Evolutionary conservation across 92 coral and sea anemone species (phyloP), one percentile per base, ranked within the genome.

Genomic region (Epizoanthus rinbou): DNA sequence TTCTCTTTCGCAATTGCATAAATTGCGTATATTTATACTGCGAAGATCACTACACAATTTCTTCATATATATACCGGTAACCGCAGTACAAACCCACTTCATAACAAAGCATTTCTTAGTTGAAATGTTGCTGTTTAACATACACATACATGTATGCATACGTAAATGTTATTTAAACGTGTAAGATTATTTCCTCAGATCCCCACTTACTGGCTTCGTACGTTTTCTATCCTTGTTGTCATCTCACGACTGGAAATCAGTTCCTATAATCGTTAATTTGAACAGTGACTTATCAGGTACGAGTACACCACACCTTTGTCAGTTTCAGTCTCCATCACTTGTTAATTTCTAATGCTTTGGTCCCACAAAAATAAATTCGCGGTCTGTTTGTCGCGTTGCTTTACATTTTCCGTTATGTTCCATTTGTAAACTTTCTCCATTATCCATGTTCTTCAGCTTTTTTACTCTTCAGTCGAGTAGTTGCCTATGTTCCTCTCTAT

Each of bases 211-310:
- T 85, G 99, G 98, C 13, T 94, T 97, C 65, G 84, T 94, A 15
- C 92, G 99, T 33, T 97, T 97, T 76, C 95, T 97, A 71, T 72
- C 85, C 14, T 84, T 94, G 63, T 59, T 97, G 17, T 91, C 97
- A 6, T 80, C 92, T 8, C 90, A 91, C 25, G 98, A 94, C 84
- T 97, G 99, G 99, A 88, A 92, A 53, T 80, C 87, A 28, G 91
- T 83, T 37, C 92, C 97, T 7, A 60, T 97, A 47, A 85, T 97
- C 81, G 90, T 97, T 5, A 97, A 94, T 53, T 88, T 97, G 58
- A 97, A 97, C 86, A 88, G 73, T 81, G 91, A 90, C 75, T 71
- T 97, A 39, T 88, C 96, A 74, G 97, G 99, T 97, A 67, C 57
- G 82, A 10, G 6, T 4, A 5, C 37, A 78, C 54, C 56, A 10